Conservation (phyloP, 1,140 invertebrate species). For the Dendroctonus valens region DNA sequence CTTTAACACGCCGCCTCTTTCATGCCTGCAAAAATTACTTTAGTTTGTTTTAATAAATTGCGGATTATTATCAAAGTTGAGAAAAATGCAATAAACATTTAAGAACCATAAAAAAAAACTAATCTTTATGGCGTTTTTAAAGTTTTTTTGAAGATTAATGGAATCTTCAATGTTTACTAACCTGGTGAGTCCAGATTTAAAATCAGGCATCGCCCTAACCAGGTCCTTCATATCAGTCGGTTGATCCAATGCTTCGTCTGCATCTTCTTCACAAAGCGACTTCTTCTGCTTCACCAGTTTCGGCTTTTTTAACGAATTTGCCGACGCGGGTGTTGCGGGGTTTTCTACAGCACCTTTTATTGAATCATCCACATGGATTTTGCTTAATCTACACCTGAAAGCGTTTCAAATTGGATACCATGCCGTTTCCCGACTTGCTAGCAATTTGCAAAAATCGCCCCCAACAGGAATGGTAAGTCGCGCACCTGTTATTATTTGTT, state of each 20-base stretch:
- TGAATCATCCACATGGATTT: too few relatives aligned
- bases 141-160: neutral
- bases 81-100: neutral
- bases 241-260: slow-evolving; percentile 63
- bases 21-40: slow-evolving; percentile 16
- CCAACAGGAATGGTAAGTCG: too few relatives aligned
- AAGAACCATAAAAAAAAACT: neutral
- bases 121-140: neutral
- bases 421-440: too few relatives aligned
- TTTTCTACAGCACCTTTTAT: too few relatives aligned
- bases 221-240: slow-evolving; percentile 63
- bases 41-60: neutral
- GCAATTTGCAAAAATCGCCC: too few relatives aligned
- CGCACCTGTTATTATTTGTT: slow-evolving; percentile 51
- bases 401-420: too few relatives aligned
- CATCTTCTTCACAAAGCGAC: slow-evolving; percentile 69
- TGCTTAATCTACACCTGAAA: too few relatives aligned
- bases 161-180: neutral
- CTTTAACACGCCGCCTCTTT: slow-evolving; percentile 68
- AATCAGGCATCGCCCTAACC: slow-evolving; percentile 61
- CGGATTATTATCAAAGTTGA: neutral
- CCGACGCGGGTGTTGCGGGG: too few relatives aligned
- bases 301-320: slow-evolving; percentile 55
- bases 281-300: slow-evolving; percentile 78
- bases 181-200: slow-evolving; percentile 48